These are phyloP conservation scores for Dryococelus australis DNA, from an alignment of 2,888 invertebrate genomes.

Conservation along the genomic window DNA sequence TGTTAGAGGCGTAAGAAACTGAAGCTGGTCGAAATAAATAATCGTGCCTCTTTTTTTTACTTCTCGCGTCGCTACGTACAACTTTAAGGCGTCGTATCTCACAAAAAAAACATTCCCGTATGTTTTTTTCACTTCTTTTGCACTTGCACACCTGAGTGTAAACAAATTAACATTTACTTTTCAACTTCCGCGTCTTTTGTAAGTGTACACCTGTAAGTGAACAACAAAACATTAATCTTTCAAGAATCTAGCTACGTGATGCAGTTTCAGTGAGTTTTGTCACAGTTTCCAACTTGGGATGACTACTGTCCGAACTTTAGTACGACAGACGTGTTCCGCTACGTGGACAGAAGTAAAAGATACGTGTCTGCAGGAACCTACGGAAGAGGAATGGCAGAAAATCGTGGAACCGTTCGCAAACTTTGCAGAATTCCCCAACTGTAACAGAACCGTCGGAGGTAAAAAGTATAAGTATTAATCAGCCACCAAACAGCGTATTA, in stretches of 20 bases:
- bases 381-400: neutral
- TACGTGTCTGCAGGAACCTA: neutral
- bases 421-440: neutral
- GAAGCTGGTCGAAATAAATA: no score
- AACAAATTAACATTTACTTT: no score
- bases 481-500: slow-evolving; percentile 11
- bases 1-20: no score
- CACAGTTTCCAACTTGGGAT: neutral
- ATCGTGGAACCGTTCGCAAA: neutral
- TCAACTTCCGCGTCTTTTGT: neutral
- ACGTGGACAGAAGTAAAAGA: neutral
- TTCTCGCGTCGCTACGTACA: neutral
- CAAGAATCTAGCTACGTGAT: neutral
- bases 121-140: neutral
- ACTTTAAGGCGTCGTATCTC: neutral
- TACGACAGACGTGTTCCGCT: neutral
- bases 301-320: neutral
- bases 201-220: neutral
- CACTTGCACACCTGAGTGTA: no score
- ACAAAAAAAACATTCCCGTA: neutral
- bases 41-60: no score
- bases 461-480: neutral
- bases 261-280: neutral
- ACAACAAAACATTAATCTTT: neutral
- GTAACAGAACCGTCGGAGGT: neutral